Evolutionary conservation across 2,888 invertebrate species (phyloP).

Genomic region (Psococerastis gibbosa): DNA sequence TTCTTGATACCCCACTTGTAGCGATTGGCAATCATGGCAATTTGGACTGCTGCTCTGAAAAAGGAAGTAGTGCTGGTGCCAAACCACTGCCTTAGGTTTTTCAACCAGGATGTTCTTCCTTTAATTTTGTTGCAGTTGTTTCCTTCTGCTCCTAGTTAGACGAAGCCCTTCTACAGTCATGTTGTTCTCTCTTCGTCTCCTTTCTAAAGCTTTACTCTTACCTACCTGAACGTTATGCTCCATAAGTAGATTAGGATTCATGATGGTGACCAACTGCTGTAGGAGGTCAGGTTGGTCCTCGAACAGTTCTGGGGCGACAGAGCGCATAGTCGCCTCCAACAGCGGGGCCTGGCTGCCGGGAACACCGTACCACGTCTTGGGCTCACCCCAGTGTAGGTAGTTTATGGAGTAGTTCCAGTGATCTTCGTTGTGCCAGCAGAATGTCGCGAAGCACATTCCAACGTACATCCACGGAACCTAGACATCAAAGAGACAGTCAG

Average conservation of each 20-base stretch:
- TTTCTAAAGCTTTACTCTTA: too few species aligned
- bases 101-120: too few species aligned
- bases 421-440: slow-evolving; percentile 71
- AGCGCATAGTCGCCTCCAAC: slow-evolving; percentile 50
- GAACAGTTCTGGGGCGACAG: slow-evolving; percentile 53
- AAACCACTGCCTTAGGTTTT: too few species aligned
- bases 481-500: too few species aligned
- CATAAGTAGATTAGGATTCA: slow-evolving; percentile 54
- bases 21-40: too few species aligned
- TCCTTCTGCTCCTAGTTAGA: too few species aligned
- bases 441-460: slow-evolving; percentile 67
- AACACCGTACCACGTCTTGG: slow-evolving; percentile 68
- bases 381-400: slow-evolving; percentile 65
- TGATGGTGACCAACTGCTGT: slow-evolving; percentile 59
- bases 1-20: too few species aligned
- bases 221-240: slow-evolving; percentile 34
- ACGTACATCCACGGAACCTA: slow-evolving; percentile 70
- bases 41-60: too few species aligned
- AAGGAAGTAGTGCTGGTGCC: too few species aligned
- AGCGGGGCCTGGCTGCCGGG: slow-evolving; percentile 46
- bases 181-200: too few species aligned
- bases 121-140: too few species aligned
- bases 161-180: too few species aligned
- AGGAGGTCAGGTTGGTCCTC: slow-evolving; percentile 52
- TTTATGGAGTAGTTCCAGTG: slow-evolving; percentile 73